Evolutionary conservation across 2,113 vertebrate genomes (phyloP), one percentile per base, ranked within the genome.

Genomic region (Peucedramus taeniatus): DNA sequence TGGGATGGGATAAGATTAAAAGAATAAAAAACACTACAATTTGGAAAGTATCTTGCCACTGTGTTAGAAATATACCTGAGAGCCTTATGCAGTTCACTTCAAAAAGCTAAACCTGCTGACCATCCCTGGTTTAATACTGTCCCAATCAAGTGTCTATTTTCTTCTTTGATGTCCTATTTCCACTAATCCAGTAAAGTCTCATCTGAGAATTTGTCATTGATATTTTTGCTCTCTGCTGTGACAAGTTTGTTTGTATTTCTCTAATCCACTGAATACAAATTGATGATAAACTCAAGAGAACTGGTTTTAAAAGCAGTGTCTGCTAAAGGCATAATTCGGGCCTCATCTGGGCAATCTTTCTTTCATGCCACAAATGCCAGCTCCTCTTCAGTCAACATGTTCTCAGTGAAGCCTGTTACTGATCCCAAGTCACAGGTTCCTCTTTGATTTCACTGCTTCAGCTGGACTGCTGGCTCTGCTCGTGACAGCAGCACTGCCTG

Each of bases 341-440:
- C 7, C 33, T 91, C 45, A 61, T 39, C 50, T 84, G 83, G 23
- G 50, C 30, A 44, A 84, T 76, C 60, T n/a, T 74, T 47, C 39
- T 66, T 60, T 72, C 50, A 21, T 31, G 35, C 27, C 5, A 8
- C 65, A 59, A 10, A 14, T 28, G 74, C 51, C 51, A 82, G 42
- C 47, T 75, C 30, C 49, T 83, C 21, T 64, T 66, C 77, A 85
- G 56, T 35, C 65, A 28, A 9, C 6, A 19, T 9, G 24, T 35
- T 18, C 49, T 22, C 31, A 88, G 76, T 0, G 0, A 64, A 65
- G 50, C 49, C 70, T 39, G 27, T 12, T 64, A 47, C 24, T 0
- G 0, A 57, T 18, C n/a, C 13, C 7, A 16, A 31, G 17, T 7
- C 56, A 31, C 15, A 37, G 31, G n/a, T 68, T 92, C 68, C 66